Percentiles rank a stretch among this genome's conserved stretches.
phyloP scores from a whole-genome alignment of 2,797 vertebrate genomes.

The Sebastolobus altivelis region DNA sequence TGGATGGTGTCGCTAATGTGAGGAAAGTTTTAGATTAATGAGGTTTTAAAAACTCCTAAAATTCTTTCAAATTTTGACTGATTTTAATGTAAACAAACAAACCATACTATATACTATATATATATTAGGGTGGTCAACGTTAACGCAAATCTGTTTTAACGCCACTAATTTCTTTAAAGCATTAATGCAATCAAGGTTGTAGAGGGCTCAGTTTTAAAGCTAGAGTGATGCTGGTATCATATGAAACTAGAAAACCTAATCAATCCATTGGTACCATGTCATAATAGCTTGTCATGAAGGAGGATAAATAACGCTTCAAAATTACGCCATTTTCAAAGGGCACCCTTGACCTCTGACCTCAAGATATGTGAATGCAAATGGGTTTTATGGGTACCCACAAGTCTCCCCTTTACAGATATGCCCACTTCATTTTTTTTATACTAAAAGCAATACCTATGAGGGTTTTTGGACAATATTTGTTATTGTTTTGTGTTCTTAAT shows the following conservation, averaged over 20 bases:
- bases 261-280: background rate
- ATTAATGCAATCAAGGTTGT: background rate
- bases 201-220: background rate
- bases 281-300: background rate
- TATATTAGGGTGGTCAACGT: background rate
- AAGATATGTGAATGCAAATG: background rate
- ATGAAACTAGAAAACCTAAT: background rate
- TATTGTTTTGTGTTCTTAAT: too few species aligned
- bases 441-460: too few species aligned
- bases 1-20: conserved; percentile 64
- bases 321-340: background rate
- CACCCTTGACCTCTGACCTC: background rate
- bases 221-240: background rate
- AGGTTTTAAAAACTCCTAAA: conserved; percentile 24
- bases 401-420: too few species aligned
- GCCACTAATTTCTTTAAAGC: background rate
- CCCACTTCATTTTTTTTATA: too few species aligned
- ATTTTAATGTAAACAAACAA: background rate
- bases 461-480: too few species aligned
- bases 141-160: background rate
- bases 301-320: background rate
- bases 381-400: too few species aligned
- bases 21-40: conserved; percentile 74
- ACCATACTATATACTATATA: background rate
- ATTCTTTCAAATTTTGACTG: background rate